phyloP scores from a whole-genome alignment of 2,888 invertebrate genomes.

The Heliconius ismenius region DNA sequence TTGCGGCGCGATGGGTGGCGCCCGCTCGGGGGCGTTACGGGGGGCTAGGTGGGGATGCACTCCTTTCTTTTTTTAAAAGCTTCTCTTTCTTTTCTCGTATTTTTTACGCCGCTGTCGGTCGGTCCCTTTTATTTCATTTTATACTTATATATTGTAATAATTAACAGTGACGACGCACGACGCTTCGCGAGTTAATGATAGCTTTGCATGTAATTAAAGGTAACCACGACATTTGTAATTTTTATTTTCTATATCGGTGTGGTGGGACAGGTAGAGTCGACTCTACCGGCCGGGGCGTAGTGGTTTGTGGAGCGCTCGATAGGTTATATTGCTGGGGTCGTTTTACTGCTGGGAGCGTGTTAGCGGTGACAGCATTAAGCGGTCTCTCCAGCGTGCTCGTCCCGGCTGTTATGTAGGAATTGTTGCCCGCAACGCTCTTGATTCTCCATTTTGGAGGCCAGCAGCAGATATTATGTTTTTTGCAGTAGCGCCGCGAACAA shows the following conservation, averaged over 20 bases:
- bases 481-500: constrained; percentile 23
- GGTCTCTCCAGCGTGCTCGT: constrained; percentile 60
- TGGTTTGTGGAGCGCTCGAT: constrained; percentile 57
- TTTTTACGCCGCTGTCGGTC: constrained; percentile 79
- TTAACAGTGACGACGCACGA: constrained; percentile 79
- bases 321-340: constrained; percentile 58
- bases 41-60: constrained; percentile 74
- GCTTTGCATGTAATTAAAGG: constrained; percentile 79
- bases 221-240: constrained; percentile 73
- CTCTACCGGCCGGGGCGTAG: constrained; percentile 39
- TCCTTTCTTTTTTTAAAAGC: constrained; percentile 80
- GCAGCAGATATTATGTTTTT: constrained; percentile 34
- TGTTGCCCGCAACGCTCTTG: constrained; percentile 29
- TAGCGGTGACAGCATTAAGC: constrained; percentile 63
- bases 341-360: constrained; percentile 61
- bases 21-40: constrained; percentile 74
- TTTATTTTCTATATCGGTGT: constrained; percentile 62
- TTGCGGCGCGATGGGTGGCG: constrained; percentile 85
- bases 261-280: constrained; percentile 50
- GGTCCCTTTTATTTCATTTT: constrained; percentile 77
- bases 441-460: constrained; percentile 37
- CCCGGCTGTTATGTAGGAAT: constrained; percentile 41
- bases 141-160: constrained; percentile 78
- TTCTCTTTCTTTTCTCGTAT: constrained; percentile 82
- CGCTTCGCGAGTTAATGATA: constrained; percentile 77